phyloP scores from a whole-genome alignment of 1,140 invertebrate genomes.

The Pogonus chalceus region DNA sequence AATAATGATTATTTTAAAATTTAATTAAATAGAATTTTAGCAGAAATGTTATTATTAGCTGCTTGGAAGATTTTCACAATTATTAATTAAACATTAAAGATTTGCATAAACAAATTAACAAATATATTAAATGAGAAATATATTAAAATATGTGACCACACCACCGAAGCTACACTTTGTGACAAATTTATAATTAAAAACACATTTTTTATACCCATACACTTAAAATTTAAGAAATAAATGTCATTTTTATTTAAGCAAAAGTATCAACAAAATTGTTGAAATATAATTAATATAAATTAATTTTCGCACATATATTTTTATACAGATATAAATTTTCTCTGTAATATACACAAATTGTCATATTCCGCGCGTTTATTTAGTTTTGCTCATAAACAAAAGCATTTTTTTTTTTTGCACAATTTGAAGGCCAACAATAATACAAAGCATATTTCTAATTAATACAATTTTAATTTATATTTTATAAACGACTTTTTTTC shows the following conservation, averaged over 20 bases:
- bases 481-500: neutral
- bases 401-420: neutral
- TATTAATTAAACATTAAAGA: neutral
- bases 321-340: neutral
- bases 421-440: neutral
- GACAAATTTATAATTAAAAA: neutral
- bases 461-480: neutral
- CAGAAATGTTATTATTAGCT: no score
- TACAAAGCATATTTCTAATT: neutral
- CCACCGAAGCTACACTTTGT: slow-evolving; percentile 2
- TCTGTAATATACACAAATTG: neutral
- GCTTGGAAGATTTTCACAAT: neutral
- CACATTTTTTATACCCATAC: neutral
- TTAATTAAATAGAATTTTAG: no score
- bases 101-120: slow-evolving; percentile 1
- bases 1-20: no score
- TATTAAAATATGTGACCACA: slow-evolving; percentile 3
- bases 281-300: no score
- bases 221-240: neutral
- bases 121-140: slow-evolving; percentile 1
- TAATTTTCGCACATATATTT: neutral
- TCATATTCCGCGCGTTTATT: neutral
- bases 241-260: no score
- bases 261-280: no score
- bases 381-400: neutral